A percentile compares a stretch with the other conserved stretches of the same genome.
Evolutionary conservation across 2,113 vertebrate genomes (phyloP).

Genomic region (Scomber japonicus): DNA sequence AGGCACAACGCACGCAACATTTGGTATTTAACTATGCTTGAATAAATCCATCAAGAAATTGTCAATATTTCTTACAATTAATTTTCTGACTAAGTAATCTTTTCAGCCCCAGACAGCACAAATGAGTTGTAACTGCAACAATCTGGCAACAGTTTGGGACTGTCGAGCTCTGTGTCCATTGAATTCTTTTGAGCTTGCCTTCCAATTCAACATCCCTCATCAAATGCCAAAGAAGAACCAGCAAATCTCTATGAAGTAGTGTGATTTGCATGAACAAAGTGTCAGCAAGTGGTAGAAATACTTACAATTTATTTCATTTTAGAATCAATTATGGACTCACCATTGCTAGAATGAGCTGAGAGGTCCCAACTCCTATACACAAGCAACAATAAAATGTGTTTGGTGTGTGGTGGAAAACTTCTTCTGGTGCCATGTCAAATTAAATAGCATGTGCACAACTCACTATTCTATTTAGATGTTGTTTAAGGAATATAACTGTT

Average conservation of each 20-base stretch:
- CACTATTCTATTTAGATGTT: not conserved
- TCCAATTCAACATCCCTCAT: not conserved
- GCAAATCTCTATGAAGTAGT: not conserved
- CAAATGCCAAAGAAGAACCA: not conserved
- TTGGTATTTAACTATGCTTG: not conserved
- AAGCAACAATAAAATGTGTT: not conserved
- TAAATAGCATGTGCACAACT: not conserved
- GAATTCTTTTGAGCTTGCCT: not conserved
- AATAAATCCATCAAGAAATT: too few species aligned
- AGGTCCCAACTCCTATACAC: not conserved
- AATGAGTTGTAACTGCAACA: constrained; percentile 5
- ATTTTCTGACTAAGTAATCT: too few species aligned
- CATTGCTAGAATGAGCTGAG: not conserved
- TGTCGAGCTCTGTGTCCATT: not conserved
- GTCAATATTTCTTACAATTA: too few species aligned
- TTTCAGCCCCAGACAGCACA: not conserved
- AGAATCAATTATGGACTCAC: not conserved
- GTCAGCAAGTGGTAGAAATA: not conserved
- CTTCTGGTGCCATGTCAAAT: not conserved
- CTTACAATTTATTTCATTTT: not conserved
- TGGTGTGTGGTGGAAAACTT: not conserved
- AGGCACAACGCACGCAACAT: not conserved
- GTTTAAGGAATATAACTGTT: not conserved
- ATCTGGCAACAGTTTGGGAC: not conserved
- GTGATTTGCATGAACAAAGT: constrained; percentile 9